Conservation (phyloP, 2,888 invertebrate genomes). For the Parelbella ahira region DNA sequence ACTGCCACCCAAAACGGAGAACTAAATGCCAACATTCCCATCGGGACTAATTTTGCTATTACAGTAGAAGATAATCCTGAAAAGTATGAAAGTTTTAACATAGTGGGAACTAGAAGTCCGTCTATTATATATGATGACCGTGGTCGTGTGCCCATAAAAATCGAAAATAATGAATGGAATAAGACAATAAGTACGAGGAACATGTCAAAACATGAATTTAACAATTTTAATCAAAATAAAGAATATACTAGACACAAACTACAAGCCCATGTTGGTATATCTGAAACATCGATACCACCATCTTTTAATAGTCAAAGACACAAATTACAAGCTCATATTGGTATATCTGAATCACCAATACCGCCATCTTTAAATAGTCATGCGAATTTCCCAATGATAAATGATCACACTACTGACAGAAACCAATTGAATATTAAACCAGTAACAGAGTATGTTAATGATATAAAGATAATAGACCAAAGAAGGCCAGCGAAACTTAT, state of each 20-base stretch:
- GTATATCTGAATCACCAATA: conserved; percentile 34
- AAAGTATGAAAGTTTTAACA: conserved; percentile 49
- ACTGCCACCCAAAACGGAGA: conserved; percentile 46
- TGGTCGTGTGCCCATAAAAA: conserved; percentile 39
- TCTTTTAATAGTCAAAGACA: too few species aligned
- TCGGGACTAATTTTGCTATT: conserved; percentile 74
- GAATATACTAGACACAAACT: conserved; percentile 1
- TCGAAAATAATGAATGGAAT: conserved; percentile 66
- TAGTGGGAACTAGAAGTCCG: conserved; percentile 48
- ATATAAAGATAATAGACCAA: conserved; percentile 41
- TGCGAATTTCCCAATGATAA: conserved; percentile 72
- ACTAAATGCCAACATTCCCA: conserved; percentile 69
- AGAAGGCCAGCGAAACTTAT: conserved; percentile 60
- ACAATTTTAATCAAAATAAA: neutral
- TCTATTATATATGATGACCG: conserved; percentile 42
- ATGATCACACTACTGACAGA: conserved; percentile 41
- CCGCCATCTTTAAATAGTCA: conserved; percentile 61
- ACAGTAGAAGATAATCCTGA: conserved; percentile 65
- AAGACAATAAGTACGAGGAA: conserved; percentile 36
- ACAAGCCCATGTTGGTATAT: conserved; percentile 11
- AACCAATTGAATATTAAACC: conserved; percentile 39
- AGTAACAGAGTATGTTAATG: conserved; percentile 46
- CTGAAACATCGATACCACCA: conserved; percentile 35
- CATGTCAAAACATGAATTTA: conserved; percentile 4
- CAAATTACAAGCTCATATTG: neutral